Conservation (phyloP, 2,888 invertebrate genomes). For the Amphipoea lucens region DNA sequence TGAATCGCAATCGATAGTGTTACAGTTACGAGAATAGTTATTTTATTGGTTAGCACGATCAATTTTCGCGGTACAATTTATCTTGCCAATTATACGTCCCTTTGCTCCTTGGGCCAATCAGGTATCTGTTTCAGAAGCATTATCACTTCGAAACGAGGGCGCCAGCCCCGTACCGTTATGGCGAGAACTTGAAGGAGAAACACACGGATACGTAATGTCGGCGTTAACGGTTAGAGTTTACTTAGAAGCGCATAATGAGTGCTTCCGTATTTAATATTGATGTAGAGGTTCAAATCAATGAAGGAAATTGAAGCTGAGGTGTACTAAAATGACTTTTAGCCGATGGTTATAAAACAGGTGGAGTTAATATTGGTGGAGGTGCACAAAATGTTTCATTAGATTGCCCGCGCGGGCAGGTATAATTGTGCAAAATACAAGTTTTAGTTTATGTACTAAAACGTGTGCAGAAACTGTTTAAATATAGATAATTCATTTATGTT, state of each 20-base stretch:
- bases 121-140: constrained; percentile 79
- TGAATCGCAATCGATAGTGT: constrained; percentile 33
- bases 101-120: constrained; percentile 74
- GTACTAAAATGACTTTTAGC: background rate
- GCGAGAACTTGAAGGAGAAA: constrained; percentile 75
- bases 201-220: constrained; percentile 71
- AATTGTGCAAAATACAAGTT: constrained; percentile 15
- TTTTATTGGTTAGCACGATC: constrained; percentile 52
- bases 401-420: background rate
- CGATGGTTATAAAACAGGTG: background rate
- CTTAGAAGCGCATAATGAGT: constrained; percentile 50
- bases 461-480: background rate
- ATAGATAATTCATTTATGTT: constrained; percentile 34
- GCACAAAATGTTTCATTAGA: constrained; percentile 1
- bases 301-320: background rate
- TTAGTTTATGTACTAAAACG: constrained; percentile 15
- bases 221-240: constrained; percentile 48
- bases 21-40: constrained; percentile 45
- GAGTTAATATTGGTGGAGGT: background rate
- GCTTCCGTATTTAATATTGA: constrained; percentile 50
- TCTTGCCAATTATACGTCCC: constrained; percentile 77
- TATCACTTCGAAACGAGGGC: constrained; percentile 84
- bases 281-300: constrained; percentile 30
- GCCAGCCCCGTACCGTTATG: constrained; percentile 80
- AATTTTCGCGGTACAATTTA: constrained; percentile 71